These are phyloP conservation scores for Teleiodes luculella DNA, from an alignment of 2,888 invertebrate genomes.

Conservation along the genomic window DNA sequence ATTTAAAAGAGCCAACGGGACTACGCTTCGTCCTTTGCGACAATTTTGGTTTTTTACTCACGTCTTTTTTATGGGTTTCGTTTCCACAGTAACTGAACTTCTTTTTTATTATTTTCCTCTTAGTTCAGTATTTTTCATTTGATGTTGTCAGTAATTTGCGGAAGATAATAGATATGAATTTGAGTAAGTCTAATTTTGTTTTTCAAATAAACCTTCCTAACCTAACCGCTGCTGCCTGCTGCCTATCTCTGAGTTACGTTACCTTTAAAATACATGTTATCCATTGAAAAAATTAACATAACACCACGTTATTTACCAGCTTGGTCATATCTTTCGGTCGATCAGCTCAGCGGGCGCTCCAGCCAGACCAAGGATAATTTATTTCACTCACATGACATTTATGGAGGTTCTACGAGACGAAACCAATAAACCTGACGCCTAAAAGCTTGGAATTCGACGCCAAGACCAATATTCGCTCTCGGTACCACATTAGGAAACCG, in stretches of 20 bases:
- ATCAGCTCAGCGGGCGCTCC: constrained; percentile 30
- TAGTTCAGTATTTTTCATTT: too few species aligned
- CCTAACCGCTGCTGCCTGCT: too few species aligned
- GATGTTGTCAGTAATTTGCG: too few species aligned
- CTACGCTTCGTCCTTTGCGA: constrained; percentile 32
- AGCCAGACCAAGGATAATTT: constrained; percentile 40
- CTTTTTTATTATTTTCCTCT: too few species aligned
- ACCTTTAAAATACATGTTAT: too few species aligned
- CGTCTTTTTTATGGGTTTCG: not conserved
- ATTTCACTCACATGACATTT: constrained; percentile 63
- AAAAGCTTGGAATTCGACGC: constrained; percentile 46
- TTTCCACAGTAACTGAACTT: too few species aligned
- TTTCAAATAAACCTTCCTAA: too few species aligned
- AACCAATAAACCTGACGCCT: constrained; percentile 54
- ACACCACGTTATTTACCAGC: constrained; percentile 37
- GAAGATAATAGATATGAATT: too few species aligned
- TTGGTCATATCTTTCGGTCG: constrained; percentile 33
- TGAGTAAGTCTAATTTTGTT: too few species aligned
- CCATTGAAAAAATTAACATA: constrained; percentile 54
- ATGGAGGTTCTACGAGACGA: constrained; percentile 57
- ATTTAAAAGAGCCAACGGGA: constrained; percentile 41
- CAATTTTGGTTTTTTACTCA: not conserved
- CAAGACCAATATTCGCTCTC: constrained; percentile 37
- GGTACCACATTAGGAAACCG: constrained; percentile 31
- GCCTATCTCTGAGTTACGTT: too few species aligned